Percentiles rank a stretch among this genome's conserved stretches.
These are phyloP conservation scores for Phortica okadai DNA, from an alignment of 2,888 invertebrate genomes.

Conservation along the genomic window DNA sequence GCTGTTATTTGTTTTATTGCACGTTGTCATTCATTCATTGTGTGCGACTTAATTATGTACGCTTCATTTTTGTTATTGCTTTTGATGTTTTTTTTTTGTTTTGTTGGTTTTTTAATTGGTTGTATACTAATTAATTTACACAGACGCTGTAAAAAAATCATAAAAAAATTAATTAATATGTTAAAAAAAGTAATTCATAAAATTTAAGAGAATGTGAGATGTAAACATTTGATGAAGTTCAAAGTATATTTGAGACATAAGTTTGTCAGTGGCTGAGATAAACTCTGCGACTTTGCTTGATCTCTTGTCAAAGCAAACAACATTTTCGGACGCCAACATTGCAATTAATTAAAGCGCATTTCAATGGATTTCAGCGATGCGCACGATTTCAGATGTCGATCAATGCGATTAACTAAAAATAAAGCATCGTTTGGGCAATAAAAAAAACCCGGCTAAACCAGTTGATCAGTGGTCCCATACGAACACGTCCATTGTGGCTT, in stretches of 20 bases:
- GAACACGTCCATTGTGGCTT: background rate
- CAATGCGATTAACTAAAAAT: constrained; percentile 48
- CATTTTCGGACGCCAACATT: background rate
- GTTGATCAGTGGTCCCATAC: constrained; percentile 44
- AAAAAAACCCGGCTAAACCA: constrained; percentile 51
- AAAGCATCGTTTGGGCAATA: constrained; percentile 28
- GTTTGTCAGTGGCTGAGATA: too few species aligned
- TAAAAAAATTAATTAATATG: constrained; percentile 14
- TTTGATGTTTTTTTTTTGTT: constrained; percentile 20
- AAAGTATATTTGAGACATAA: too few species aligned
- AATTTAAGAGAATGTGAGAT: constrained; percentile 32
- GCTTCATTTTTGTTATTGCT: constrained; percentile 45
- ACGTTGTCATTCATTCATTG: constrained; percentile 57
- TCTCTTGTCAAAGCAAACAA: too few species aligned
- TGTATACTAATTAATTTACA: background rate
- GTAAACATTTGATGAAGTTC: too few species aligned
- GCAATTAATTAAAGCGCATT: constrained; percentile 61
- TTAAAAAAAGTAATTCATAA: constrained; percentile 40
- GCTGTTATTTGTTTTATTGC: constrained; percentile 14
- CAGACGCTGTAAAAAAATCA: constrained; percentile 16
- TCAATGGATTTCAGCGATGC: constrained; percentile 42
- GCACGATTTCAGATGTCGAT: constrained; percentile 47
- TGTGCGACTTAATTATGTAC: constrained; percentile 62
- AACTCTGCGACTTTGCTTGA: too few species aligned
- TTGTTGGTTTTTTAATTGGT: background rate